phyloP scores from a whole-genome alignment of 1,140 invertebrate species.

The Copidosoma floridanum region DNA sequence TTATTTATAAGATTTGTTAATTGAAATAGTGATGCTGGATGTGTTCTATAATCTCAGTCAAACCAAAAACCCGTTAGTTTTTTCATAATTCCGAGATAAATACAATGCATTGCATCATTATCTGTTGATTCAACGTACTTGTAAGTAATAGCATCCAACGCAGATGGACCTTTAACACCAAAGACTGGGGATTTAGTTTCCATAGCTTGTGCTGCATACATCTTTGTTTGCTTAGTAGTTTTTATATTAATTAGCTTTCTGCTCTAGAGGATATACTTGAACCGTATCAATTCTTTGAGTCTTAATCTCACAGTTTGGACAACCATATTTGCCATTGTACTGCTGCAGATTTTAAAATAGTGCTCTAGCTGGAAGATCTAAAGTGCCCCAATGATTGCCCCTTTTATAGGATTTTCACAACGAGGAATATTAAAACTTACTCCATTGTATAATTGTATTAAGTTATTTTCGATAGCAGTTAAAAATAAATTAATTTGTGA shows the following conservation, averaged over 20 bases:
- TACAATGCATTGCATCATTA: conserved; percentile 29
- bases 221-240: conserved; percentile 16
- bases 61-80: conserved; percentile 17
- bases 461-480: background rate
- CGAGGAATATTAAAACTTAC: background rate
- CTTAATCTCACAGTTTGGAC: conserved; percentile 13
- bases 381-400: background rate
- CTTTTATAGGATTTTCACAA: background rate
- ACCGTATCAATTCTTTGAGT: background rate
- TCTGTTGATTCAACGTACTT: conserved; percentile 14
- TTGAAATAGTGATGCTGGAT: background rate
- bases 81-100: conserved; percentile 27
- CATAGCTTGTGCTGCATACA: conserved; percentile 14
- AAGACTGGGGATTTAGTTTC: background rate
- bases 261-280: conserved; percentile 9
- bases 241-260: conserved; percentile 9
- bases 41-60: background rate
- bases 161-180: conserved; percentile 27
- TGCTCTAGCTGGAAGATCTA: conserved; percentile 3
- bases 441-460: background rate
- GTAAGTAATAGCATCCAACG: conserved; percentile 4
- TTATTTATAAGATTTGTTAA: conserved; percentile 6
- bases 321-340: conserved; percentile 17
- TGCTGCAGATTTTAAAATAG: conserved; percentile 17
- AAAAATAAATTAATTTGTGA: background rate